Base-by-base conservation (phyloP, 2,888 invertebrate genomes). In the Candidula unifasciata region DNA sequence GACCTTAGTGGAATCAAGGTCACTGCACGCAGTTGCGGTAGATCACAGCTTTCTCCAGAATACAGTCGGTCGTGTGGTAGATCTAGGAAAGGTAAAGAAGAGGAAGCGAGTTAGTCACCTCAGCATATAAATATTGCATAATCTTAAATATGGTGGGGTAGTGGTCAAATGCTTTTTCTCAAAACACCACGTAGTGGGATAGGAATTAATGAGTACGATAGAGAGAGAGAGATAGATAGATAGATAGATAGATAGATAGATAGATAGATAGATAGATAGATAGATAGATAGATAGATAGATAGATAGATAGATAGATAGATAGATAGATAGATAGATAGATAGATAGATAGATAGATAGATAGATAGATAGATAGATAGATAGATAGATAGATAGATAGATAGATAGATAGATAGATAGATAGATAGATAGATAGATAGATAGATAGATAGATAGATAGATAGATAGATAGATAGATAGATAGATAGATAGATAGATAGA, bases 231-330 rank as follows among this genome's bases (percentile, higher is more conserved):
- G 16, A 68, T 1, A 68, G 27, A 64, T 64, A 27, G 16, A 68
- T 6, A 68, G n/a, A 27, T n/a, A 68, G 1, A 68, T 2, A 16
- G 27, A 68, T 6, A 27, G 5, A 30, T 27, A 64, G 82, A 82
- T 13, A 57, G n/a, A 18, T 21, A 1, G 2, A 27, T 27, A 13
- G 68, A 13, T 6, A 68, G 68, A n/a, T 6, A 68, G n/a, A 68
- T 6, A 74, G 82, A 82, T 57, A 73, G 82, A 82, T 37, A 73
- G 82, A 82, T 27, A 82, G 74, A 74, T 60, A 82, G 73, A 74
- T 27, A 82, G 74, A 74, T 35, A 82, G 74, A 74, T 64, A 74
- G 74, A 82, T 54, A 82, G 73, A 73, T 57, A 73, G 82, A 82
- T 57, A 73, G 57, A 73, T 57, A 76, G 77, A 77, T 66, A 83